phyloP scores from a whole-genome alignment of 1,140 invertebrate species.

The Leptopilina boulardi region DNA sequence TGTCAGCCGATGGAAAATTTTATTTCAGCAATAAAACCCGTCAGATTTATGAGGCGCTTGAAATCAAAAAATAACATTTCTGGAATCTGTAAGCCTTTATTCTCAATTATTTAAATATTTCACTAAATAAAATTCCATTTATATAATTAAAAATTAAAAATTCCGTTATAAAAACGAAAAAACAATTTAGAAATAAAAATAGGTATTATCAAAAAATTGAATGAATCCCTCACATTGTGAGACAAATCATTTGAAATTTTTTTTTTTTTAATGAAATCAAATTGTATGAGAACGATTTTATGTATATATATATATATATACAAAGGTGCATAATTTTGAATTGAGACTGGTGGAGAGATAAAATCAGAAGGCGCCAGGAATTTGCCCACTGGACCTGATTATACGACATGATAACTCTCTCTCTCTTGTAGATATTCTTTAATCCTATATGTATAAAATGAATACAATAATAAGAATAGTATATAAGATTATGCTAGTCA shows the following conservation, averaged over 20 bases:
- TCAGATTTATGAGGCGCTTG: not conserved
- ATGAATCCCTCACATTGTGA: no score
- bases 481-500: constrained; percentile 23
- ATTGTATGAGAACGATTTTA: no score
- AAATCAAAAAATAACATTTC: not conserved
- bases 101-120: not conserved
- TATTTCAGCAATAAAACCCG: constrained; percentile 14
- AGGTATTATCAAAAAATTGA: no score
- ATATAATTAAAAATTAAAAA: no score
- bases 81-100: not conserved
- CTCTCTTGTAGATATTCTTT: constrained; percentile 5
- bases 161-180: not conserved
- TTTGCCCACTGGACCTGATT: constrained; percentile 31
- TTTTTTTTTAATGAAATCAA: no score
- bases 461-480: constrained; percentile 3
- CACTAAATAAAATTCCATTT: no score
- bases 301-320: not conserved
- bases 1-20: constrained; percentile 18
- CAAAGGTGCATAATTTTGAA: constrained; percentile 22
- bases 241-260: no score
- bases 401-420: constrained; percentile 27
- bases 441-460: not conserved
- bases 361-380: constrained; percentile 26
- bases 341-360: not conserved
- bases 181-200: no score